These are phyloP conservation scores for Styela clava DNA, from an alignment of 23 tunicate species.

Conservation along the genomic window DNA sequence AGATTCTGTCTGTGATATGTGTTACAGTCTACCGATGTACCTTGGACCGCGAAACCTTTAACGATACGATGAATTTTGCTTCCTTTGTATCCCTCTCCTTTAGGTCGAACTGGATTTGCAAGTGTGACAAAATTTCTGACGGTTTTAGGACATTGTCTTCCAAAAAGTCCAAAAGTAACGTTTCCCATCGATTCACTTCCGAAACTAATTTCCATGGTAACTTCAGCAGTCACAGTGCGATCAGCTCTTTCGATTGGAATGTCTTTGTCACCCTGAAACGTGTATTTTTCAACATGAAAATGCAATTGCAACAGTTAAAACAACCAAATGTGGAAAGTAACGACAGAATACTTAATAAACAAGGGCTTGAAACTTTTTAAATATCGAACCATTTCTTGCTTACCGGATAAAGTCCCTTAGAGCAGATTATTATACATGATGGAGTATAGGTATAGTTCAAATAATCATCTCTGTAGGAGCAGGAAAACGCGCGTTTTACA, in stretches of 20 bases:
- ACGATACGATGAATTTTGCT: constrained; percentile 89
- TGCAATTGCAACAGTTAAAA: not conserved
- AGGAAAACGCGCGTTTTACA: no score
- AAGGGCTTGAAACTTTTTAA: not conserved
- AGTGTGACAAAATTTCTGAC: constrained; percentile 87
- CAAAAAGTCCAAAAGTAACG: constrained; percentile 81
- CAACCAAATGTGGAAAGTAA: not conserved
- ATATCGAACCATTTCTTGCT: not conserved
- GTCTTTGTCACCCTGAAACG: constrained; percentile 67
- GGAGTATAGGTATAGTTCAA: no score
- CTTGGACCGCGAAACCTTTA: constrained; percentile 90
- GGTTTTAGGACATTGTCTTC: constrained; percentile 87
- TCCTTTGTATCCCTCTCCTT: constrained; percentile 98
- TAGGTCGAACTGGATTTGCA: constrained; percentile 76
- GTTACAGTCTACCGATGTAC: no score
- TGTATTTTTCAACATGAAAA: not conserved
- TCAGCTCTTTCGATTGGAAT: constrained; percentile 87
- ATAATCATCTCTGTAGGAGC: no score
- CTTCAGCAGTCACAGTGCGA: constrained; percentile 85
- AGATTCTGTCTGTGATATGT: no score
- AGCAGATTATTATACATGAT: no score
- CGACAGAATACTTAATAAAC: not conserved
- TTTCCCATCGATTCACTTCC: constrained; percentile 80
- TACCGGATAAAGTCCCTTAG: no score
- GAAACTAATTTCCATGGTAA: constrained; percentile 77